Conservation (phyloP, 2,888 invertebrate genomes). For the Criorhina ranunculi region DNA sequence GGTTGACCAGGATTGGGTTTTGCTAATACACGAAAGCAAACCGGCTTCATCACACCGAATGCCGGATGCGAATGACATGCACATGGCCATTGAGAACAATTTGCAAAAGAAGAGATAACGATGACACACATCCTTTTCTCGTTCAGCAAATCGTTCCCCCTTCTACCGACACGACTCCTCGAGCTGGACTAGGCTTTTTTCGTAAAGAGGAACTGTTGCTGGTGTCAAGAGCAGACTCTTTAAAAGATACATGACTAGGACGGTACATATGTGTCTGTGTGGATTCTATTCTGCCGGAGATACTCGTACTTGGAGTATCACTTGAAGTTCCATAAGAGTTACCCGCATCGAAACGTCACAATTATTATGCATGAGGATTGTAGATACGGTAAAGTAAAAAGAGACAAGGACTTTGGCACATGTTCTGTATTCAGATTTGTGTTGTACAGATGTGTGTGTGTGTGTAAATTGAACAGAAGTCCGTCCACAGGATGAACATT, state of each 20-base stretch:
- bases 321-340: conserved; percentile 48
- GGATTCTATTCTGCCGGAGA: conserved; percentile 27
- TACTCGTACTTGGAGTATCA: conserved; percentile 31
- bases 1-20: conserved; percentile 5
- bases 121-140: conserved; percentile 48
- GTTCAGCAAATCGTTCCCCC: conserved; percentile 27
- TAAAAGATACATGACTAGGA: conserved; percentile 49
- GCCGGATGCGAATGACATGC: conserved; percentile 50
- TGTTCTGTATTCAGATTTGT: background rate
- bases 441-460: background rate
- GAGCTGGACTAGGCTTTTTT: conserved; percentile 32
- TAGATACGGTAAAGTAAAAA: background rate
- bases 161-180: background rate
- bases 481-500: background rate
- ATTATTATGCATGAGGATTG: conserved; percentile 26
- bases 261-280: conserved; percentile 13
- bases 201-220: conserved; percentile 46
- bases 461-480: background rate
- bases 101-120: conserved; percentile 48
- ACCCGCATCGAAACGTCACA: conserved; percentile 39
- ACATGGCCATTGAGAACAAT: conserved; percentile 37
- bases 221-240: conserved; percentile 63
- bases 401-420: background rate
- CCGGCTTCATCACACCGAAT: conserved; percentile 21
- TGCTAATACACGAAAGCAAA: conserved; percentile 8